Base-by-base conservation (phyloP, 2,113 vertebrate species). In the Plecotus auritus region DNA sequence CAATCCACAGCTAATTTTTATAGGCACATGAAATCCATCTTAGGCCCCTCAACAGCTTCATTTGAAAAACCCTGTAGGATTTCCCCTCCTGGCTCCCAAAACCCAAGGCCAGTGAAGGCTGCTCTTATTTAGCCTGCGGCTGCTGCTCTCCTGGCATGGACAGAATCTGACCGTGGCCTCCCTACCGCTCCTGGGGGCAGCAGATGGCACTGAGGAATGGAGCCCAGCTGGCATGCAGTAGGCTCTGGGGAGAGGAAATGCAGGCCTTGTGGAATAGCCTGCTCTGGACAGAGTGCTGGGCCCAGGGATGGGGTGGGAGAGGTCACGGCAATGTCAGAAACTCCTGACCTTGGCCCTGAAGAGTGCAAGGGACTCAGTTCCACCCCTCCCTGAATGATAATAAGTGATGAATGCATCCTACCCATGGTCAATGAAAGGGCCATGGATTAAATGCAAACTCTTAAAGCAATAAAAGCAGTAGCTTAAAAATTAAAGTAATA, bases 131-230 rank as follows among this genome's bases (percentile, higher is more conserved):
- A 17, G 90, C 85, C 76, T 4, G 14, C 0, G 6, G 32, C 23
- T 30, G 14, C 64, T 47, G 64, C 61, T 85, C 42, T 86, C 72
- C 42, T 96, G 61, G n/a, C 12, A 12, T 9, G 9, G 9, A 0
- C 4, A n/a, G 77, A 87, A 11, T 59, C 61, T 74, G 78, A 45
- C 69, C 0, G 0, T 51, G 86, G 93, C 80, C 54, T 95, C 20
- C 56, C 1, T 16, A 91, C 94, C 64, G 78, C 35, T 85, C 74
- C 13, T 61, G 61, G 67, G 32, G 20, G 6, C 18, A 78, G 91
- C 95, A 96, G 94, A 96, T 95, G 96, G 95, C 37, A 7, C n/a
- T 0, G 51, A 78, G 67, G 67, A 17, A 11, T 23, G 54, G 47
- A 88, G 61, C 88, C 70, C 95, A 91, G 94, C 69, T 80, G 95